Conservation (phyloP, 2,113 vertebrate species). For the Python bivittatus region DNA sequence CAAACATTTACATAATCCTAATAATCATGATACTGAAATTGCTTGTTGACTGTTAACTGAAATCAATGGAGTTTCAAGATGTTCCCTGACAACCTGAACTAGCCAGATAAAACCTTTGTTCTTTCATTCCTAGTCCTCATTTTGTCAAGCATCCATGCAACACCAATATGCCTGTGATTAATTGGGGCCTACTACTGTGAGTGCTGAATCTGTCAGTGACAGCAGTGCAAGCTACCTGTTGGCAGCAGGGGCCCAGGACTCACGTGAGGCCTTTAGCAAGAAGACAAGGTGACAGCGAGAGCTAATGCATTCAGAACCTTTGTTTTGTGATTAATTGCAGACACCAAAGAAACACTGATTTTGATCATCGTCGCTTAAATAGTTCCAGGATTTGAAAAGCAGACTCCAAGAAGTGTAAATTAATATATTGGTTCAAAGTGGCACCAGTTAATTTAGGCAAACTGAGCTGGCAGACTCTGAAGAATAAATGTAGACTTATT, state of each 20-base stretch:
- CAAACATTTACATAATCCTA: background rate
- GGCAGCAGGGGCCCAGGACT: constrained; percentile 28
- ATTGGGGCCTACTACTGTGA: constrained; percentile 46
- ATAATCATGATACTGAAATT: background rate
- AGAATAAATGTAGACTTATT: constrained; percentile 39
- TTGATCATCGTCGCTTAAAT: constrained; percentile 53
- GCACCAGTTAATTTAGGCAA: constrained; percentile 53
- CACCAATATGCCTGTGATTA: constrained; percentile 42
- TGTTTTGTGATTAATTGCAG: constrained; percentile 54
- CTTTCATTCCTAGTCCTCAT: constrained; percentile 35
- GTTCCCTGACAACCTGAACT: background rate
- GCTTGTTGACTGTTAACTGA: constrained; percentile 5
- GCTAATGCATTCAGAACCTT: constrained; percentile 38
- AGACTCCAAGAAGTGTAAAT: constrained; percentile 51
- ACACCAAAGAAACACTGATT: constrained; percentile 50
- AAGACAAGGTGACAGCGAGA: constrained; percentile 37
- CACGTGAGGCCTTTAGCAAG: constrained; percentile 37
- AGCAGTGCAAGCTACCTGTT: constrained; percentile 25
- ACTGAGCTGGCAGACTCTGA: constrained; percentile 25
- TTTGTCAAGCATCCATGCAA: constrained; percentile 46
- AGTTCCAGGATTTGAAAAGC: constrained; percentile 41
- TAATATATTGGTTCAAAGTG: constrained; percentile 38
- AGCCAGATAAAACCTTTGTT: constrained; percentile 7
- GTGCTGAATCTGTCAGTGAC: constrained; percentile 40
- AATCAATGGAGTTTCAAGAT: background rate